Evolutionary conservation across 2,888 invertebrate genomes (phyloP).

Genomic region (Scaptomyza reducta): DNA sequence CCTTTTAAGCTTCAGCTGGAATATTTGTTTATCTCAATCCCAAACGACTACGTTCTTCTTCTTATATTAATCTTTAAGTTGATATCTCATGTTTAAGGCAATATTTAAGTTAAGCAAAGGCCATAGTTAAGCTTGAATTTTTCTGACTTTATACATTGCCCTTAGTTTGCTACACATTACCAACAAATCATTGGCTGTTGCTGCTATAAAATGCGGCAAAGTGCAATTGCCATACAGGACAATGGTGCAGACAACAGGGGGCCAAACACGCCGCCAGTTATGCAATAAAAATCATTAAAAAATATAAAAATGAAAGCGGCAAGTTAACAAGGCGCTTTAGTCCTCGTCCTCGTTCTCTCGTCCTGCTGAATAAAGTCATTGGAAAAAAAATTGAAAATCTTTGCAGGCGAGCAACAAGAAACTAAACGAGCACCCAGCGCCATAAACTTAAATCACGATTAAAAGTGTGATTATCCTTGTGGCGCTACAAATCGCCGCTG

Average conservation of each 20-base stretch:
- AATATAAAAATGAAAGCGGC: constrained; percentile 75
- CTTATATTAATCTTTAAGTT: neutral
- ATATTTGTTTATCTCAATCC: neutral
- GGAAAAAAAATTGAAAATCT: constrained; percentile 44
- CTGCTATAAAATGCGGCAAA: constrained; percentile 78
- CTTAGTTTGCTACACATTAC: constrained; percentile 23
- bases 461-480: constrained; percentile 84
- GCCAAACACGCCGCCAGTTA: constrained; percentile 58
- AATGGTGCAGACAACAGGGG: constrained; percentile 36
- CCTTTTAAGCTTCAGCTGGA: too few relatives aligned
- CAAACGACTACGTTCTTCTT: neutral
- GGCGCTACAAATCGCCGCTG: constrained; percentile 82
- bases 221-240: constrained; percentile 73
- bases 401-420: constrained; percentile 63
- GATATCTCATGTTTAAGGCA: constrained; percentile 5
- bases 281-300: constrained; percentile 80
- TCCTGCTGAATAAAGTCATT: constrained; percentile 61
- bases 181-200: constrained; percentile 46
- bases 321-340: constrained; percentile 65
- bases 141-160: constrained; percentile 7
- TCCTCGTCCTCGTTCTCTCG: neutral
- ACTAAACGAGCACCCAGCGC: constrained; percentile 76
- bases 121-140: constrained; percentile 10
- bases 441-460: constrained; percentile 83
- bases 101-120: constrained; percentile 7